Percentiles rank a stretch among this genome's conserved stretches.
These are phyloP conservation scores for Hydra vulgaris DNA, from an alignment of 30 jellyfish, hydroid and myxozoan genomes.

Conservation along the genomic window DNA sequence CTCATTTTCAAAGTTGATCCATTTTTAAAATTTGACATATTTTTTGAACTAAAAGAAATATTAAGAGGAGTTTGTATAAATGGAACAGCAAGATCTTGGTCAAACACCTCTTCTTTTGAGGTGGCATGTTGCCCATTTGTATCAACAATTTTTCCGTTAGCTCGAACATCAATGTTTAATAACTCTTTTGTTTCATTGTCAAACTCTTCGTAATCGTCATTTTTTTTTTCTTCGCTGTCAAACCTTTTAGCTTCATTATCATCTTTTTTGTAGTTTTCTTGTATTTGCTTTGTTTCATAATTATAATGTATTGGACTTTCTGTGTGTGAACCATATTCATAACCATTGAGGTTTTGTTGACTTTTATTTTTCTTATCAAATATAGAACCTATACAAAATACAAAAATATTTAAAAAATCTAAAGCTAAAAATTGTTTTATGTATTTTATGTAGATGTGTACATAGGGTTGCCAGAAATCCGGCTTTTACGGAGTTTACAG, in stretches of 20 bases:
- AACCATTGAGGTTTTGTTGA: neutral
- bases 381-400: neutral
- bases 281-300: neutral
- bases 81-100: slow-evolving; percentile 1
- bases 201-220: slow-evolving; percentile 29
- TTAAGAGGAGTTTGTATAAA: slow-evolving; percentile 2
- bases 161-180: slow-evolving; percentile 15
- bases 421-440: too few species aligned
- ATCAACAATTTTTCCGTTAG: slow-evolving; percentile 34
- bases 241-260: neutral
- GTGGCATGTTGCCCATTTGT: neutral
- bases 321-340: neutral
- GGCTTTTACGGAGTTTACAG: too few species aligned
- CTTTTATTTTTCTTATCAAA: neutral
- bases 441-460: too few species aligned
- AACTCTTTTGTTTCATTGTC: slow-evolving; percentile 29
- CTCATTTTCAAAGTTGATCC: neutral
- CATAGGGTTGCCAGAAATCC: too few species aligned
- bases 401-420: too few species aligned
- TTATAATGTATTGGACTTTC: neutral
- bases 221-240: slow-evolving; percentile 2
- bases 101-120: slow-evolving; percentile 16
- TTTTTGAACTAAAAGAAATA: neutral
- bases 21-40: too few species aligned
- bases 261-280: neutral